A percentile compares a stretch with the other conserved stretches of the same genome.
Conservation (phyloP, 2,113 vertebrate species). For the Myiozetetes cayanensis region DNA sequence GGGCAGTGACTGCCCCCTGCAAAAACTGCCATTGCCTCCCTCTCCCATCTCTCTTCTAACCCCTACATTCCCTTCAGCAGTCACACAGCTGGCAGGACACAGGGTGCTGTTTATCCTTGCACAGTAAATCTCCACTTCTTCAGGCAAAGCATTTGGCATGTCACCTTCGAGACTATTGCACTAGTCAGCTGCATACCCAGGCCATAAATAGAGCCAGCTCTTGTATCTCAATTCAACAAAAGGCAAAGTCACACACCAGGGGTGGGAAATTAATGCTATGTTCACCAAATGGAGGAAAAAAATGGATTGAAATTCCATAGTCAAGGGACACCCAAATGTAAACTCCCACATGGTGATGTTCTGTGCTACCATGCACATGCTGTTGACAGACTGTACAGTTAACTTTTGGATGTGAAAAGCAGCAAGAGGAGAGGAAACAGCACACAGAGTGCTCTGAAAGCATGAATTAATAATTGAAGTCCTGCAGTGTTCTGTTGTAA, state of each 20-base stretch:
- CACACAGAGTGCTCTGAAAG: neutral
- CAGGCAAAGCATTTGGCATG: neutral
- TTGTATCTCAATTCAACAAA: neutral
- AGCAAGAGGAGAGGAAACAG: neutral
- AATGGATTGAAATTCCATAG: neutral
- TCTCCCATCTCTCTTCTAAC: neutral
- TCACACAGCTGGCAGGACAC: neutral
- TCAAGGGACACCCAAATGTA: neutral
- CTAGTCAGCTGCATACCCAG: neutral
- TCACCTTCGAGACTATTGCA: neutral
- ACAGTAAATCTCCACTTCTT: neutral
- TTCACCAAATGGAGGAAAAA: neutral
- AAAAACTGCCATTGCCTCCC: neutral
- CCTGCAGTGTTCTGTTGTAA: neutral
- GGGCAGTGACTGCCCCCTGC: neutral
- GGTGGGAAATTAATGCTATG: neutral
- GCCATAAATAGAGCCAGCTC: neutral
- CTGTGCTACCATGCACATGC: accelerated
- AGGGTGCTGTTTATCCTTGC: neutral
- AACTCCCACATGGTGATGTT: neutral
- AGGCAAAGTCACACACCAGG: neutral
- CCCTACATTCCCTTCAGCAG: neutral
- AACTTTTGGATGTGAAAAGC: neutral
- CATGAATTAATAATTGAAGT: neutral
- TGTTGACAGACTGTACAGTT: neutral